Conservation (phyloP, 2,888 invertebrate genomes). For the Gortyna flavago region DNA sequence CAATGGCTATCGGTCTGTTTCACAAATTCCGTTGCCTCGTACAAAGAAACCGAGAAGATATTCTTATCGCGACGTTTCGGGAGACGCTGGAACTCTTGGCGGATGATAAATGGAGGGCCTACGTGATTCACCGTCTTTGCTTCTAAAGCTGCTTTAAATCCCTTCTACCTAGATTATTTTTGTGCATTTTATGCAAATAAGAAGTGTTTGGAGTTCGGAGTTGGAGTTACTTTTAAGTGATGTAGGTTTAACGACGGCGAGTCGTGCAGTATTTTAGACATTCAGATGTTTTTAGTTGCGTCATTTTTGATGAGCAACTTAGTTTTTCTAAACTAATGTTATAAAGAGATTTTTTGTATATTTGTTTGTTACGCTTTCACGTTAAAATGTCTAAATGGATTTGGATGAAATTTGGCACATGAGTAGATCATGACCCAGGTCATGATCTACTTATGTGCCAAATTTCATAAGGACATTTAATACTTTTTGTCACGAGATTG, state of each 20-base stretch:
- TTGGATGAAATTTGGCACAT: no score
- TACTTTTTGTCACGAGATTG: not conserved
- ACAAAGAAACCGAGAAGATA: constrained; percentile 62
- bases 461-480: not conserved
- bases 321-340: not conserved
- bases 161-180: constrained; percentile 35
- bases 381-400: not conserved
- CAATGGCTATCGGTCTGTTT: constrained; percentile 43
- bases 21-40: constrained; percentile 54
- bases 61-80: constrained; percentile 73
- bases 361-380: not conserved
- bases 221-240: not conserved
- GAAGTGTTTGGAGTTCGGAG: not conserved
- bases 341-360: not conserved
- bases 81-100: constrained; percentile 72
- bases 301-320: not conserved
- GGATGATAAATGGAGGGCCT: constrained; percentile 78
- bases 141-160: constrained; percentile 57
- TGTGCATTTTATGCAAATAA: constrained; percentile 36
- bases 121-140: constrained; percentile 76
- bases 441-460: no score
- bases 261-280: not conserved
- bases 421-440: no score
- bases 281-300: not conserved
- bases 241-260: not conserved